Percentiles rank a stretch among this genome's conserved stretches.
Conservation (phyloP, 2,797 vertebrate species). For the Amphiprion clarkii region DNA sequence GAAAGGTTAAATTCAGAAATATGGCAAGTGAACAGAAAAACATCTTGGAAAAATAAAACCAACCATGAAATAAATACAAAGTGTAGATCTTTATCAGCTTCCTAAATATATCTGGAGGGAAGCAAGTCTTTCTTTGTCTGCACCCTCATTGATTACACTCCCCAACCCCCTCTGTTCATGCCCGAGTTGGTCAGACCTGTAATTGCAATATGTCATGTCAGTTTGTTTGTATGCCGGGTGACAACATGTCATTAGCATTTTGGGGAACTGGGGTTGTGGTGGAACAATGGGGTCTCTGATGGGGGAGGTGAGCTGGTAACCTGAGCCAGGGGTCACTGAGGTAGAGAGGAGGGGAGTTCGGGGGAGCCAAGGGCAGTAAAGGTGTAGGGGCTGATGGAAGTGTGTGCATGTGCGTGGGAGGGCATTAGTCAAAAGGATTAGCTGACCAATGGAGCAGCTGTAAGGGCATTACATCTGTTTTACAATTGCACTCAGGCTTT, state of each 20-base stretch:
- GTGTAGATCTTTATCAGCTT: slow-evolving; percentile 58
- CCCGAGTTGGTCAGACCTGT: slow-evolving; percentile 46
- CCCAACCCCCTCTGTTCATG: slow-evolving; percentile 42
- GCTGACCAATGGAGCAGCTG: slow-evolving; percentile 85
- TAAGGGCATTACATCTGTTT: slow-evolving; percentile 89
- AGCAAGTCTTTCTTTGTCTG: slow-evolving; percentile 22
- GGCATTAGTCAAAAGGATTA: slow-evolving; percentile 87
- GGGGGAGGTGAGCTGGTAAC: slow-evolving; percentile 75
- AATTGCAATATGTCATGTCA: slow-evolving; percentile 77
- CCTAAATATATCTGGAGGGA: slow-evolving; percentile 25
- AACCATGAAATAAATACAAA: slow-evolving; percentile 60
- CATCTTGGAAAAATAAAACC: slow-evolving; percentile 64
- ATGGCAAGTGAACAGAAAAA: slow-evolving; percentile 64
- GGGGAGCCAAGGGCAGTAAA: slow-evolving; percentile 60
- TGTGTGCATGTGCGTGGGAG: slow-evolving; percentile 58
- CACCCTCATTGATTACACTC: slow-evolving; percentile 24
- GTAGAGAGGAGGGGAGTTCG: slow-evolving; percentile 56
- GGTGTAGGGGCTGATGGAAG: slow-evolving; percentile 74
- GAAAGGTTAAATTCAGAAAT: slow-evolving; percentile 71
- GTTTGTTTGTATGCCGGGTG: slow-evolving; percentile 75
- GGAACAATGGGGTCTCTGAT: slow-evolving; percentile 79
- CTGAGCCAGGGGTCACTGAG: slow-evolving; percentile 73
- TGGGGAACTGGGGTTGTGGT: slow-evolving; percentile 51
- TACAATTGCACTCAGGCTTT: slow-evolving; percentile 86
- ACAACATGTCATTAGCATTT: slow-evolving; percentile 79